A percentile compares a stretch with the other conserved stretches of the same genome.
Conservation (phyloP, 2,888 invertebrate genomes). For the Microchrysa polita region DNA sequence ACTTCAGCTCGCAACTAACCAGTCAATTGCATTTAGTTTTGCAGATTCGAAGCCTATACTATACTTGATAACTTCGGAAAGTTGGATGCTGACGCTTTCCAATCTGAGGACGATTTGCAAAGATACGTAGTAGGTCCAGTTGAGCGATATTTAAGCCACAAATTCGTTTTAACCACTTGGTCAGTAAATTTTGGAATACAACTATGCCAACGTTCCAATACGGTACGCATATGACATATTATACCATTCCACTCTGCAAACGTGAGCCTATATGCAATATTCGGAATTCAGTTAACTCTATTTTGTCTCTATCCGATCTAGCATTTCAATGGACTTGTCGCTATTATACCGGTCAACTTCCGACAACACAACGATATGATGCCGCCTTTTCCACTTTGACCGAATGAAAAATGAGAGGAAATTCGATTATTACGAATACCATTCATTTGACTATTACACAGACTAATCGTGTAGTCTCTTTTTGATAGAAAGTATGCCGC, state of each 20-base stretch:
- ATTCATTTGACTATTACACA: slow-evolving; percentile 33
- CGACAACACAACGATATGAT: not conserved
- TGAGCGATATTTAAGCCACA: slow-evolving; percentile 9
- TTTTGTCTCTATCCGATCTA: too few relatives aligned
- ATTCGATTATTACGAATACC: slow-evolving; percentile 36
- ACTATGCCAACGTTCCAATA: not conserved
- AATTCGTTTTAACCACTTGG: slow-evolving; percentile 36
- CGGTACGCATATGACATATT: too few relatives aligned
- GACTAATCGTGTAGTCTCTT: slow-evolving; percentile 23
- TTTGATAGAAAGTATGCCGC: slow-evolving; percentile 33
- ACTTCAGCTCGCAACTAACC: slow-evolving; percentile 16
- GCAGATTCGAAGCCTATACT: not conserved
- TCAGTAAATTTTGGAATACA: slow-evolving; percentile 32
- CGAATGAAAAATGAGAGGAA: slow-evolving; percentile 39
- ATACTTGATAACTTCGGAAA: too few relatives aligned
- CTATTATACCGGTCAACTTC: too few relatives aligned
- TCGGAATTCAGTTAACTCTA: not conserved
- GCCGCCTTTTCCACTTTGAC: slow-evolving; percentile 41
- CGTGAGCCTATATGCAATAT: not conserved
- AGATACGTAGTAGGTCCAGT: not conserved
- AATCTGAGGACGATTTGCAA: too few relatives aligned
- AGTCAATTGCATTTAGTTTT: slow-evolving; percentile 36
- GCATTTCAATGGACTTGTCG: too few relatives aligned
- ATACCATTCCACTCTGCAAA: too few relatives aligned
- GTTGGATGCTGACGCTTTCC: too few relatives aligned